A percentile compares a stretch with the other conserved stretches of the same genome.
Conservation (phyloP, 1,140 invertebrate species). For the Hyles euphorbiae region DNA sequence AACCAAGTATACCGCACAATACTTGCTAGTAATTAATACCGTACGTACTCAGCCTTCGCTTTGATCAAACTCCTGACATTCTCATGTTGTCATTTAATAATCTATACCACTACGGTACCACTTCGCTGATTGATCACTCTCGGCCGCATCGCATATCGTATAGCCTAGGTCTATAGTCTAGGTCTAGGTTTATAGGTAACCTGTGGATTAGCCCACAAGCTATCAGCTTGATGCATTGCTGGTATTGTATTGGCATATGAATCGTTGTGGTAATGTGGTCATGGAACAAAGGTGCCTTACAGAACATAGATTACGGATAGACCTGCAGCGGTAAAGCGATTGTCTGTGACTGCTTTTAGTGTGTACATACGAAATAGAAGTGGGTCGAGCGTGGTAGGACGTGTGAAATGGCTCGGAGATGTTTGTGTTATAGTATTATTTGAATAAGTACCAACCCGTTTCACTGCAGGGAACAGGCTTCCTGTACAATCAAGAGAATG, state of each 20-base stretch:
- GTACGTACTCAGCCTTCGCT: no score
- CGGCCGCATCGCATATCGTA: background rate
- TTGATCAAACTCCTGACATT: no score
- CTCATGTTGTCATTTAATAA: slow-evolving; percentile 7
- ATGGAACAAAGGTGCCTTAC: slow-evolving; percentile 40
- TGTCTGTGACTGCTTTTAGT: slow-evolving; percentile 4
- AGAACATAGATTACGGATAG: slow-evolving; percentile 32
- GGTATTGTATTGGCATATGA: slow-evolving; percentile 34
- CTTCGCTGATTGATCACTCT: slow-evolving; percentile 8
- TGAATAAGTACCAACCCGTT: no score
- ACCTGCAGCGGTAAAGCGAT: slow-evolving; percentile 1
- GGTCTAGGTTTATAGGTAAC: background rate
- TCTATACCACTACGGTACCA: background rate
- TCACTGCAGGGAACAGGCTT: no score
- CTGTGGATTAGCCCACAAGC: slow-evolving; percentile 20
- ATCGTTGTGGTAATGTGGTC: slow-evolving; percentile 9
- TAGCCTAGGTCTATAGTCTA: no score
- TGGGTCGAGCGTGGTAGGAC: background rate
- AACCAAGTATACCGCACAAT: no score
- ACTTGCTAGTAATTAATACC: no score
- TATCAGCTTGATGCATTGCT: slow-evolving; percentile 49
- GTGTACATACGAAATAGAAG: background rate
- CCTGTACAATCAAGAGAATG: no score
- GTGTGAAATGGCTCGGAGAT: no score
- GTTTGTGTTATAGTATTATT: no score